Conservation (phyloP, 92 coral and sea anemone genomes). For the Epizoanthus fatuus region DNA sequence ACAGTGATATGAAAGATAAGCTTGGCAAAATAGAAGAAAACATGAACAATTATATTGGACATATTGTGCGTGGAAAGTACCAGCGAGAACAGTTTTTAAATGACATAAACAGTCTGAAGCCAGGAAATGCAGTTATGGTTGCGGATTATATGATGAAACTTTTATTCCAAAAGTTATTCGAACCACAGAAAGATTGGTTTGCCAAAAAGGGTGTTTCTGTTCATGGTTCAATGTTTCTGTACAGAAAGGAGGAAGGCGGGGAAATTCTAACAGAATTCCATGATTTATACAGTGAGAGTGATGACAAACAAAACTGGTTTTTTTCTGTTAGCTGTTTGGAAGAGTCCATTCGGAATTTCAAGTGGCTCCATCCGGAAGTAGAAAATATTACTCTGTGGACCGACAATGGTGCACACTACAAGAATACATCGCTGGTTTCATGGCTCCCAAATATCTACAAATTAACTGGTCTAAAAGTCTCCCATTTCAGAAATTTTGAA, state of each 20-base stretch:
- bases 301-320: constrained; percentile 73
- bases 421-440: constrained; percentile 57
- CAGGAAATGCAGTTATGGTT: constrained; percentile 48
- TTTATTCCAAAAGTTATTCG: constrained; percentile 51
- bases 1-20: constrained; percentile 42
- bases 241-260: constrained; percentile 23
- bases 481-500: constrained; percentile 53
- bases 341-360: constrained; percentile 38
- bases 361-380: constrained; percentile 42
- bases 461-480: constrained; percentile 38
- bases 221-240: constrained; percentile 74
- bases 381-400: constrained; percentile 51
- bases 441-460: constrained; percentile 31
- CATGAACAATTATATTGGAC: constrained; percentile 38
- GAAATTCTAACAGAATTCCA: constrained; percentile 52
- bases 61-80: constrained; percentile 53
- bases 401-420: constrained; percentile 79
- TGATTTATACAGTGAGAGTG: constrained; percentile 48
- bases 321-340: constrained; percentile 65
- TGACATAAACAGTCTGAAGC: constrained; percentile 25
- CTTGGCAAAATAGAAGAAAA: constrained; percentile 32
- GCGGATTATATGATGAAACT: constrained; percentile 78
- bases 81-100: constrained; percentile 48
- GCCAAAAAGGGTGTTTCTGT: constrained; percentile 69
- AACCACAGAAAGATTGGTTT: constrained; percentile 62